Base-by-base conservation (phyloP, 2,888 invertebrate species). In the Germaria angustata region DNA sequence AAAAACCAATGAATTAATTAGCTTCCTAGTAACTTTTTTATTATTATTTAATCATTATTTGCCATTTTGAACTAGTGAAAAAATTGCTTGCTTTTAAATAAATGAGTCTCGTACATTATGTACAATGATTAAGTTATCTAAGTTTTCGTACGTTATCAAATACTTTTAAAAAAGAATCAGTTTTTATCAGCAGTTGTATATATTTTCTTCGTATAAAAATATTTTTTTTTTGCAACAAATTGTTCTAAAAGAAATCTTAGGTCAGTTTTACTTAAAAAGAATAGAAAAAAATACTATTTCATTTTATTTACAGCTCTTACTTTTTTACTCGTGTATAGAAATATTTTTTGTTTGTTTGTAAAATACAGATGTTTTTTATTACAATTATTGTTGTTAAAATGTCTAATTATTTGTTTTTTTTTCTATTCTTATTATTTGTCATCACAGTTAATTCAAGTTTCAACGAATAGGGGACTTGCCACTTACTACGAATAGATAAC, bases 181-280 rank as follows among this genome's bases (percentile, higher is more conserved):
- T 53, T 53, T 22, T 59, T 59, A 39, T 59, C 39, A 39, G 59
- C 59, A 15, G n/a, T 13, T n/a, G 7, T 1, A 5, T 17, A 34
- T 1, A 34, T 39, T 36, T 22, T 8, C 5, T 57, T 36, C 13
- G 24, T 24, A 57, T 68, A 13, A 7, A 69, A 49, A 51, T 17
- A 39, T 57, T 65, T 49, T 49, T 46, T 22, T 49, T 36, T 32
- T 44, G 36, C 17, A 51, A 51, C 32, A 59, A 36, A 39, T 69
- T 55, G 7, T 41, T 22, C 28, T 2, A 1, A 46, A 55, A 65
- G 6, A 28, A 28, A 68, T 39, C 80, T 80, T 75, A 75, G 80
- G 80, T 80, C 80, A 80, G 80, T 80, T 80, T 80, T 80, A 63
- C 71, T 78, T 65, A 57, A 49, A 71, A 55, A 4, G 51, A 32